Evolutionary conservation across 1,140 invertebrate species (phyloP), one percentile per base, ranked within the genome.

Genomic region (Papilio dardanus): DNA sequence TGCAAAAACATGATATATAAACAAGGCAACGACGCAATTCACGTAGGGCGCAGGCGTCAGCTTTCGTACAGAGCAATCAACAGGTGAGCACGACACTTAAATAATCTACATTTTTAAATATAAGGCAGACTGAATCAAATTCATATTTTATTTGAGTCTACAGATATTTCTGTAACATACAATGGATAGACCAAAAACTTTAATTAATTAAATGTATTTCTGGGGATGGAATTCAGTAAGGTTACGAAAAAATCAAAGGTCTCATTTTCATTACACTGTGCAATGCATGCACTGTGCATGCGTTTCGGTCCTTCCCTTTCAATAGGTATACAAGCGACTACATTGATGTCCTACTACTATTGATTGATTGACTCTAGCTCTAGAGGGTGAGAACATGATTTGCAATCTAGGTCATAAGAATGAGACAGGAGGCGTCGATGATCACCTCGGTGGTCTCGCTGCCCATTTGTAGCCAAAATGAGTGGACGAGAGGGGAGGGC

Each of bases 21-120:
- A 62, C 54, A 62, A 14, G 54, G 21, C 24, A 28, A 24, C 54
- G 54, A 62, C 54, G 54, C 54, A 62, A 28, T 62, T 62, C 8
- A 21, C 19, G 31, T 14, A 69, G 19, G 3, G 67, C 67, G 67
- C 67, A 69, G 35, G 67, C 67, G 67, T 42, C 33, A 69, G 21
- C 37, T 35, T 40, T 24, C n/a, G 33, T 21, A 69, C 33, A 69
- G 67, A 42, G 35, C 21, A 69, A 14, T 35, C 67, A 69, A 69
- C 67, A 69, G 33, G 67, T 69, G 21, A 8, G 35, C 33, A 19
- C 12, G 19, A 68, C 31, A 37, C 21, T 69, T 69, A 4, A 37
- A 33, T 33, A 12, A n/a, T 37, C n/a, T 69, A 69, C 7, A 42
- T 69, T 24, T 19, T 19, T 14, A 62, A 62, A 62, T 10, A 7